Evolutionary conservation across 2,797 vertebrate genomes (phyloP), one percentile per base, ranked within the genome.

Genomic region (Hippocampus kuda): DNA sequence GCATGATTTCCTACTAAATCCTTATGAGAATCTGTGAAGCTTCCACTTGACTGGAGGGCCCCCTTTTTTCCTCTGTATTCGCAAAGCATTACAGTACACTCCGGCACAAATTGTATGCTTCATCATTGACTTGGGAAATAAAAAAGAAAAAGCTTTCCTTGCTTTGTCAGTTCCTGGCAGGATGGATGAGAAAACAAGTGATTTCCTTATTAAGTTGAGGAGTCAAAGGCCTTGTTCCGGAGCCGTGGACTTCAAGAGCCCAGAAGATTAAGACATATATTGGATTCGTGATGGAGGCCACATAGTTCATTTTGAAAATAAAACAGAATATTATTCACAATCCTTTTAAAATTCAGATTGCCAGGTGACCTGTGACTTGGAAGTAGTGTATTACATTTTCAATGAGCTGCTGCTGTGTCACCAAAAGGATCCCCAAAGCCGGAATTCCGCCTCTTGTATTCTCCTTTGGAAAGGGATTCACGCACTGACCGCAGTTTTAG

Each of bases 311-410:
- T 98, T 97, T 98, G 92, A 94, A 98, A 99, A 97, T 97, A 99
- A 98, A 98, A 99, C 94, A 94, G 94, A 98, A 98, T 97, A 99
- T 98, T 98, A 98, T 98, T 98, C 96, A 97, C 95, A 98, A 93
- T 98, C 96, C 94, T 96, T 97, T 99, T 98, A 98, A 97, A 98
- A 99, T 99, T 99, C 95, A 98, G 97, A 99, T 98, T 98, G 96
- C 94, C 91, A 90, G 94, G 92, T 97, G 97, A 98, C 97, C 97
- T 97, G 94, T 95, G 96, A 95, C 97, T 94, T 90, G 83, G 92
- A 92, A 93, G 95, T 90, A 94, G 92, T 94, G 95, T 97, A 96
- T 97, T 98, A 98, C 95, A 97, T 98, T 98, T 96, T 91, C 95
- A 95, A 95, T 97, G 95, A 98, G 94, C 92, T 91, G 92, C 75